Percentiles rank a stretch among this genome's conserved stretches.
Conservation (phyloP, 2,113 vertebrate genomes). For the Eublepharis macularius region DNA sequence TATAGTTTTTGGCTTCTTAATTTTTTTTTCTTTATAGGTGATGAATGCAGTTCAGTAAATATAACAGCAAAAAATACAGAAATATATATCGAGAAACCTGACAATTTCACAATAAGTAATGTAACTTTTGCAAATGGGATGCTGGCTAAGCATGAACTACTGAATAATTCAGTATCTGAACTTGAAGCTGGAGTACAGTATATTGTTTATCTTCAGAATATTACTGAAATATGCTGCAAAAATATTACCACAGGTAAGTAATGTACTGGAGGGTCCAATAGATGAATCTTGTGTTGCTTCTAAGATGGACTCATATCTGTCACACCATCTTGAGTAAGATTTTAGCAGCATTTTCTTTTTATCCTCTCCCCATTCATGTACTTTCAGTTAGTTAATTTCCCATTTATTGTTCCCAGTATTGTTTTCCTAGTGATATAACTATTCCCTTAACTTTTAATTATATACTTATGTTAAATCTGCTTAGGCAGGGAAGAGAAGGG, state of each 20-base stretch:
- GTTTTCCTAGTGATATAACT: no score
- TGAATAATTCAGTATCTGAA: accelerated
- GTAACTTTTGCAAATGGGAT: neutral
- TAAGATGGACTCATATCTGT: no score
- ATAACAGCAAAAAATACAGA: neutral
- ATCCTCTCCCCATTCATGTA: no score
- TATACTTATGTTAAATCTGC: no score
- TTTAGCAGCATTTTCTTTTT: no score
- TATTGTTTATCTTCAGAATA: neutral
- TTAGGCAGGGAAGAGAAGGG: no score
- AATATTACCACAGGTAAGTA: neutral
- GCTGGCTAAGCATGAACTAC: accelerated
- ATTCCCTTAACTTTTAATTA: no score
- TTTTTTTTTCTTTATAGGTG: conserved; percentile 46
- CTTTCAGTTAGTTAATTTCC: no score
- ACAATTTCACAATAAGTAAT: neutral
- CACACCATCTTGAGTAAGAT: no score
- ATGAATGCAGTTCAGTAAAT: conserved; percentile 12
- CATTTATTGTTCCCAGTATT: no score
- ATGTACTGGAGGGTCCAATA: neutral
- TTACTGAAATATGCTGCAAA: neutral
- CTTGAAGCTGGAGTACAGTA: neutral
- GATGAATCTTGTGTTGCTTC: neutral
- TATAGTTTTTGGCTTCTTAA: neutral
- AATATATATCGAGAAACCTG: neutral